phyloP scores from a whole-genome alignment of 2,113 vertebrate genomes.

The Corythornis cristatus region DNA sequence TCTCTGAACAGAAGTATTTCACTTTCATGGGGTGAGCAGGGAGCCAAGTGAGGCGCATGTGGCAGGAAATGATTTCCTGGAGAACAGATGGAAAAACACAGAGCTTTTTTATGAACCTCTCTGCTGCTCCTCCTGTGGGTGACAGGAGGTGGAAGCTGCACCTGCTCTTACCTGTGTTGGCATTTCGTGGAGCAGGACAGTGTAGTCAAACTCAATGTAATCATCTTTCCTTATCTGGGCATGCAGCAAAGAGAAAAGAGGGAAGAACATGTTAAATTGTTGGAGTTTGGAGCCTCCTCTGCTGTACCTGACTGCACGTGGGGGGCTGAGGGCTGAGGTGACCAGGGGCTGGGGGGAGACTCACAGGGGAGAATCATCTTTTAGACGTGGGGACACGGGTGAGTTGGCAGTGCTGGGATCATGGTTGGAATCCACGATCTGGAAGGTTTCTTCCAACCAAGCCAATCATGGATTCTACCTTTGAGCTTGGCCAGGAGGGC shows the following conservation, averaged over 20 bases:
- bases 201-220: constrained; percentile 70
- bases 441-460: background rate
- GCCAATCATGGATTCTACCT: background rate
- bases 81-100: background rate
- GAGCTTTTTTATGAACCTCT: background rate
- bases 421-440: too few relatives aligned
- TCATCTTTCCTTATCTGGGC: constrained; percentile 63
- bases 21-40: constrained; percentile 48
- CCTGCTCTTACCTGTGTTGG: constrained; percentile 73
- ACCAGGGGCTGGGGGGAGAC: background rate
- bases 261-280: background rate
- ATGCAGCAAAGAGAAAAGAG: background rate
- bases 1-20: constrained; percentile 64
- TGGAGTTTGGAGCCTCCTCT: background rate
- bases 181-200: constrained; percentile 67
- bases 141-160: fast-evolving
- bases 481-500: background rate
- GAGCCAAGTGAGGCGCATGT: constrained; percentile 72
- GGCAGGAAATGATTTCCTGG: constrained; percentile 75
- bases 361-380: background rate
- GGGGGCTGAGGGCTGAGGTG: background rate
- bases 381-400: background rate
- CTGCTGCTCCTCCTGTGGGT: background rate
- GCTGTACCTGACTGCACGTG: background rate
- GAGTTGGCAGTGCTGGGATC: background rate